Percentiles rank a stretch among this genome's conserved stretches.
Conservation (phyloP, 2,888 invertebrate species). For the Leptodirus hochenwartii region DNA sequence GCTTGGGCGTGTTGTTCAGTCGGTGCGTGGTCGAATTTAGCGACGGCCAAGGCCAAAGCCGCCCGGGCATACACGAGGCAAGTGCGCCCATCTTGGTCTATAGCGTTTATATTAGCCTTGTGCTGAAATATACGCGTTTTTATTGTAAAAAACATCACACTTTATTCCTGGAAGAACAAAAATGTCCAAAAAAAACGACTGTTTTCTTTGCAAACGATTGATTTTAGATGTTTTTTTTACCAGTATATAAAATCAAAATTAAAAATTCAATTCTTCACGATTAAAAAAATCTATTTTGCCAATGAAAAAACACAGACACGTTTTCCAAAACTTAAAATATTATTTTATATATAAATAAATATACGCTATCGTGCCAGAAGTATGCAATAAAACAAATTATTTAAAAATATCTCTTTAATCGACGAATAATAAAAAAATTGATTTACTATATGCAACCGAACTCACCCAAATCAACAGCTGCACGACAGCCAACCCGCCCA, state of each 20-base stretch:
- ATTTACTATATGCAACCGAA: slow-evolving; percentile 6
- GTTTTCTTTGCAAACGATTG: not conserved
- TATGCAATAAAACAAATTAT: too few species aligned
- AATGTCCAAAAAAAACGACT: not conserved
- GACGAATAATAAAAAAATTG: slow-evolving; percentile 3
- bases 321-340: too few species aligned
- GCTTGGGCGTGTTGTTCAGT: slow-evolving; percentile 27
- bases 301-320: too few species aligned
- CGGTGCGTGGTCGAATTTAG: slow-evolving; percentile 27
- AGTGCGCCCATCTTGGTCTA: slow-evolving; percentile 73
- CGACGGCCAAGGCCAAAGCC: slow-evolving; percentile 41
- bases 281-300: too few species aligned
- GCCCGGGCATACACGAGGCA: slow-evolving; percentile 65
- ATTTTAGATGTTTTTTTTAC: not conserved
- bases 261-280: too few species aligned
- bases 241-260: slow-evolving; percentile 3
- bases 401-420: not conserved
- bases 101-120: slow-evolving; percentile 80
- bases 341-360: too few species aligned
- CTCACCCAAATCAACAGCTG: slow-evolving; percentile 89
- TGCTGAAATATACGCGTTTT: slow-evolving; percentile 41
- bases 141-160: slow-evolving; percentile 1
- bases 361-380: too few species aligned
- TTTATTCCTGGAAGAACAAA: slow-evolving; percentile 1
- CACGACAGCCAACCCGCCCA: slow-evolving; percentile 74